Percentiles rank a stretch among this genome's conserved stretches.
These are phyloP conservation scores for Melanophora roralis DNA, from an alignment of 2,888 invertebrate species.

Conservation along the genomic window DNA sequence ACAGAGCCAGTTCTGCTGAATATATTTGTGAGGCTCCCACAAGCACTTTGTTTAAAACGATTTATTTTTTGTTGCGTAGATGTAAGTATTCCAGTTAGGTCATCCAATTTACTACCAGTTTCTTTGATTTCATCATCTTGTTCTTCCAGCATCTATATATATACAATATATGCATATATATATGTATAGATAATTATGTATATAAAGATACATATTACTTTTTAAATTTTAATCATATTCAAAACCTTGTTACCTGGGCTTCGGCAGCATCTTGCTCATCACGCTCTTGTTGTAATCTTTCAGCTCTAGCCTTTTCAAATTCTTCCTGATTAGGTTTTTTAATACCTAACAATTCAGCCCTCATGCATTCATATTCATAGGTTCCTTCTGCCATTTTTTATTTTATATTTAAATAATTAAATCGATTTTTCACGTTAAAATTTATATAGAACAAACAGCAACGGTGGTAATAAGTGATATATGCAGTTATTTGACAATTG, in stretches of 20 bases:
- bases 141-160: constrained; percentile 80
- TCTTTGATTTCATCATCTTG: constrained; percentile 82
- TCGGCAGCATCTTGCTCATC: constrained; percentile 78
- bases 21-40: constrained; percentile 85
- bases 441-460: constrained; percentile 31
- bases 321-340: constrained; percentile 83
- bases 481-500: constrained; percentile 36
- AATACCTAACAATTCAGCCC: constrained; percentile 87
- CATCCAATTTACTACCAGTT: constrained; percentile 85
- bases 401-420: constrained; percentile 1
- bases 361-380: constrained; percentile 87
- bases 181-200: not conserved
- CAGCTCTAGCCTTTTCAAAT: constrained; percentile 80
- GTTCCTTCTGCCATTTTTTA: constrained; percentile 79
- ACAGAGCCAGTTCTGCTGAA: constrained; percentile 79
- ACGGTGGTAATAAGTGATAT: constrained; percentile 34
- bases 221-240: not conserved
- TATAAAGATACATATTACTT: not conserved
- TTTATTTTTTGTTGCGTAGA: constrained; percentile 92
- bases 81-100: constrained; percentile 87
- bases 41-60: constrained; percentile 84
- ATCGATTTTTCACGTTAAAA: constrained; percentile 45
- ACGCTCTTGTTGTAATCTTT: constrained; percentile 71
- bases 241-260: constrained; percentile 75
- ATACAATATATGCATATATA: constrained; percentile 74